These are phyloP conservation scores for Arrhamphus sclerolepis DNA, from an alignment of 2,797 vertebrate genomes.

Conservation along the genomic window DNA sequence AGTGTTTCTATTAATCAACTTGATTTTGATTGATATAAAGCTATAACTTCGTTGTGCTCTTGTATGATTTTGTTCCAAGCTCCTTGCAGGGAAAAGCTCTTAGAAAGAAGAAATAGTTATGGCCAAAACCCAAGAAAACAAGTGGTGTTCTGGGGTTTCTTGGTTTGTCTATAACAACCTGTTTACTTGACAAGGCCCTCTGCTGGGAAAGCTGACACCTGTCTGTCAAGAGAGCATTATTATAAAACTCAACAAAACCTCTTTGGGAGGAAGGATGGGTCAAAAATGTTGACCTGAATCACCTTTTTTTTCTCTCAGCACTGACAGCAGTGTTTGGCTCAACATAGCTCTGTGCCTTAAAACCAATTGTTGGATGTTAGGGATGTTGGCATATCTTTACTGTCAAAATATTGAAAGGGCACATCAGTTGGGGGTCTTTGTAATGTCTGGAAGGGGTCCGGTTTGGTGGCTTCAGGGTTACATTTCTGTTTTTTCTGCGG, in stretches of 20 bases:
- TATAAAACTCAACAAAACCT: neutral
- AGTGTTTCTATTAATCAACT: no score
- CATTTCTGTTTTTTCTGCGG: no score
- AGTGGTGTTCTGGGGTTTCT: no score
- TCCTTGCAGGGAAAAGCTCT: neutral
- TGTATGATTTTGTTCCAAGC: neutral
- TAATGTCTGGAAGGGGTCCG: no score
- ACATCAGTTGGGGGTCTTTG: neutral
- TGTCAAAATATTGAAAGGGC: neutral
- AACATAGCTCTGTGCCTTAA: neutral
- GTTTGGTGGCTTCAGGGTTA: no score
- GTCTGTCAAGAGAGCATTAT: constrained; percentile 1
- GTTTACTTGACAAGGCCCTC: neutral
- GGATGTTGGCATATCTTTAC: no score
- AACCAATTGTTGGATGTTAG: neutral
- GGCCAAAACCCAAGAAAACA: no score
- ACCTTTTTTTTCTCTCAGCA: neutral
- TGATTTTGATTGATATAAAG: no score
- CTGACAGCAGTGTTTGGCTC: neutral
- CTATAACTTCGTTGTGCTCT: no score
- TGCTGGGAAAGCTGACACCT: neutral
- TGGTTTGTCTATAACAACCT: neutral
- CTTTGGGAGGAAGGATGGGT: neutral
- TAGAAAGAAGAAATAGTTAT: neutral
- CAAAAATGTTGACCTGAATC: neutral